These are phyloP conservation scores for Canis aureus DNA, from an alignment of 2,113 vertebrate species.

Conservation along the genomic window DNA sequence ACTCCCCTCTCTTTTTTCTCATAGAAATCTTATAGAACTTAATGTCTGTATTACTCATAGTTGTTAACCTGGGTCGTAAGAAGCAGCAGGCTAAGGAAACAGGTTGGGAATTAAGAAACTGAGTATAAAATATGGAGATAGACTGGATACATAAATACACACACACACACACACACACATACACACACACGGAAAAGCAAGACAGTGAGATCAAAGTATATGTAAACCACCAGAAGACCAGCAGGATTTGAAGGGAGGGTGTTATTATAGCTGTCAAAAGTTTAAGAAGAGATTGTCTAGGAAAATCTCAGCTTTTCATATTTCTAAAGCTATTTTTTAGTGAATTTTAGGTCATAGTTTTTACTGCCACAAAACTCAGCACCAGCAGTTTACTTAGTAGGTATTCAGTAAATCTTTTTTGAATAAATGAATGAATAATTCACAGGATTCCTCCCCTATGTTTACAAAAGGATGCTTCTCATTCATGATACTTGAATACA, in stretches of 20 bases:
- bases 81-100: background rate
- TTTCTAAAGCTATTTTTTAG: background rate
- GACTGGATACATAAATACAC: background rate
- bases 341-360: background rate
- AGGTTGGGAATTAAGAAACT: background rate
- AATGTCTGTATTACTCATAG: background rate
- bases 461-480: slow-evolving; percentile 11
- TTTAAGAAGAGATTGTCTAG: background rate
- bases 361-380: background rate
- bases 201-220: background rate
- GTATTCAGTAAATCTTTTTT: slow-evolving; percentile 21
- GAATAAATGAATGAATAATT: background rate
- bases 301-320: background rate
- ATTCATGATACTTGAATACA: background rate
- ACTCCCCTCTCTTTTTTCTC: background rate
- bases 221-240: background rate
- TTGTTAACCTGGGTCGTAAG: slow-evolving; percentile 20
- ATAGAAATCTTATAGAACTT: background rate
- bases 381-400: background rate
- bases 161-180: too few relatives aligned
- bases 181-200: background rate
- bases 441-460: background rate
- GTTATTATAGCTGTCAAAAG: background rate
- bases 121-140: background rate
- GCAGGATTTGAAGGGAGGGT: background rate